Conservation (phyloP, 1,140 invertebrate species). For the Trachelipus rathkii region DNA sequence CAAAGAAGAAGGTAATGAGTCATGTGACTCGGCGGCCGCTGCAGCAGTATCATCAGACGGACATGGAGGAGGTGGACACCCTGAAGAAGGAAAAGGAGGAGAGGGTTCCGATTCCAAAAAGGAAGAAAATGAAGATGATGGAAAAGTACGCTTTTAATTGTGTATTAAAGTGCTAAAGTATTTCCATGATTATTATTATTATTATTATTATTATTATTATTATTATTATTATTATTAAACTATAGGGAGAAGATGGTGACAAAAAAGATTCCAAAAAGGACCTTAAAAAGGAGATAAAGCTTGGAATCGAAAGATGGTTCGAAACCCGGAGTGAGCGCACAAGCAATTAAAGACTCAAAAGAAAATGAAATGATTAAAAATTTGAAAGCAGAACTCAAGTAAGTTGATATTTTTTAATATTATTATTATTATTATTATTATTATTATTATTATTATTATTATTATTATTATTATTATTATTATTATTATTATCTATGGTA, state of each 20-base stretch:
- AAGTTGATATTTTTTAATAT: not conserved
- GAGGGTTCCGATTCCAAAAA: conserved; percentile 56
- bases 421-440: too few species aligned
- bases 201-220: too few species aligned
- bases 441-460: too few species aligned
- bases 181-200: too few species aligned
- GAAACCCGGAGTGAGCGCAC: not conserved
- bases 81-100: conserved; percentile 27
- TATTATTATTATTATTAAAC: too few species aligned
- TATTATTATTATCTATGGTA: too few species aligned
- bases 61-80: conserved; percentile 21
- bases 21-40: conserved; percentile 36
- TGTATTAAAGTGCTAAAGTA: too few species aligned
- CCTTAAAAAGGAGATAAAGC: conserved; percentile 20
- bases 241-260: conserved; percentile 26
- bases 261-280: conserved; percentile 20
- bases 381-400: conserved; percentile 39
- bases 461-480: too few species aligned
- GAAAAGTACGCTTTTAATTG: not conserved
- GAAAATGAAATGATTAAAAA: conserved; percentile 33
- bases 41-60: not conserved
- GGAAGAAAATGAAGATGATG: conserved; percentile 57
- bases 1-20: conserved; percentile 43
- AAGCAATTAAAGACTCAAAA: conserved; percentile 21
- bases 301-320: not conserved